Percentiles rank a stretch among this genome's conserved stretches.
Conservation (phyloP, 2,888 invertebrate species). For the Autographa pulchrina region DNA sequence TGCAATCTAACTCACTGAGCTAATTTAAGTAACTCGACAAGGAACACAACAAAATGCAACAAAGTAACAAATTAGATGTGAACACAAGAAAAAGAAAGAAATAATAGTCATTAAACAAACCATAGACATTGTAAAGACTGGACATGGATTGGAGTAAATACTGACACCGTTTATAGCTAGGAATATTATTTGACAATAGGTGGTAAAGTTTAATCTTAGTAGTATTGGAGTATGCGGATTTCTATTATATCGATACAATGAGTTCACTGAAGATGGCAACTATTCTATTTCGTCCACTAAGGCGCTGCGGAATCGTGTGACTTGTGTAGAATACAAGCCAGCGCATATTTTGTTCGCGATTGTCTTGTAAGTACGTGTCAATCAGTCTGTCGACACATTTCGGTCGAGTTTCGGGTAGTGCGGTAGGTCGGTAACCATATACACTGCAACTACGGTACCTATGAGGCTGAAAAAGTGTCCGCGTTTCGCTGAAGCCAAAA, state of each 20-base stretch:
- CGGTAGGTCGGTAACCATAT: too few relatives aligned
- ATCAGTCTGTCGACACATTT: too few relatives aligned
- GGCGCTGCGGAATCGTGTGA: too few relatives aligned
- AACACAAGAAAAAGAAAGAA: background rate
- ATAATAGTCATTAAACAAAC: background rate
- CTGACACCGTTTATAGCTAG: background rate
- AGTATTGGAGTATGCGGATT: background rate
- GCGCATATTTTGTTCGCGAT: too few relatives aligned
- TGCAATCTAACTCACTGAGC: constrained; percentile 11
- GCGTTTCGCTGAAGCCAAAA: too few relatives aligned
- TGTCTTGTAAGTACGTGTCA: too few relatives aligned
- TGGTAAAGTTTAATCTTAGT: background rate
- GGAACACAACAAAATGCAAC: constrained; percentile 13
- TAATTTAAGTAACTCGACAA: constrained; percentile 28
- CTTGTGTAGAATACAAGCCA: too few relatives aligned
- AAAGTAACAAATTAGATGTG: background rate
- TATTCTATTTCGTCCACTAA: background rate
- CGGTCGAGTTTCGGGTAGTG: too few relatives aligned
- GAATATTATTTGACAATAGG: background rate
- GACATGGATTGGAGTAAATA: background rate
- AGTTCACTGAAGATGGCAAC: constrained; percentile 4
- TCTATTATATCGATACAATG: background rate
- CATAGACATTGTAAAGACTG: background rate
- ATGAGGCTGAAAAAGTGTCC: too few relatives aligned
- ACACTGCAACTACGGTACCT: too few relatives aligned